Evolutionary conservation across 2,888 invertebrate genomes (phyloP), one percentile per base, ranked within the genome.

Genomic region (Lordiphosa fenestrarum): DNA sequence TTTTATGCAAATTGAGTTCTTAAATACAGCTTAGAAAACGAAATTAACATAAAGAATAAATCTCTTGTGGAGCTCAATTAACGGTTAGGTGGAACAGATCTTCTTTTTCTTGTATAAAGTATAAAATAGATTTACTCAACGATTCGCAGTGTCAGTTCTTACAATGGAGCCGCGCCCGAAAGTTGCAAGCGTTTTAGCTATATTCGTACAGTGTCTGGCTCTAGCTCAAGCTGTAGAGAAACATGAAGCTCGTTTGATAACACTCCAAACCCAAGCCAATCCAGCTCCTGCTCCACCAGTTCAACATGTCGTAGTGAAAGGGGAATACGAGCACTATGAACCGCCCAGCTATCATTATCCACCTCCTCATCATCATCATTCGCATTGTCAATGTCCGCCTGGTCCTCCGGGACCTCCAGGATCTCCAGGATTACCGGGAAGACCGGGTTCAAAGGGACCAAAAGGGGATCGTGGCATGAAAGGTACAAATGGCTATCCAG

Each of bases 261-360:
- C 60, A 9, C 35, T 66, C 7, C 51, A 53, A 46, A 6, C 50
- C n/a, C 33, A 47, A n/a, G 46, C 23, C 4, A 63, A 39, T 36
- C 63, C 66, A 1, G 65, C 65, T 5, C 67, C 67, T 0, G 67
- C 65, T 12, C 44, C 66, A 0, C 66, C 66, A 10, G 51, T 53
- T 0, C 60, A 44, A 15, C 41, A 51, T 37, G 61, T 67, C 12
- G 55, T 66, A 13, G 48, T 66, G 3, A 37, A 53, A 10, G 36
- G 10, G 12, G 58, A 47, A 1, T 23, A 47, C 35, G 50, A 57
- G 7, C 47, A 65, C 12, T 48, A 40, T 25, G 25, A 6, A 9
- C 30, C 30, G 30, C 30, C 30, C 30, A 30, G 30, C 30, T 30
- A 30, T 30, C 30, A 9, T 30, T 30, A 30, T 30, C 30, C 30